Conservation (phyloP, 2,888 invertebrate genomes). For the Sarcophaga carnaria region DNA sequence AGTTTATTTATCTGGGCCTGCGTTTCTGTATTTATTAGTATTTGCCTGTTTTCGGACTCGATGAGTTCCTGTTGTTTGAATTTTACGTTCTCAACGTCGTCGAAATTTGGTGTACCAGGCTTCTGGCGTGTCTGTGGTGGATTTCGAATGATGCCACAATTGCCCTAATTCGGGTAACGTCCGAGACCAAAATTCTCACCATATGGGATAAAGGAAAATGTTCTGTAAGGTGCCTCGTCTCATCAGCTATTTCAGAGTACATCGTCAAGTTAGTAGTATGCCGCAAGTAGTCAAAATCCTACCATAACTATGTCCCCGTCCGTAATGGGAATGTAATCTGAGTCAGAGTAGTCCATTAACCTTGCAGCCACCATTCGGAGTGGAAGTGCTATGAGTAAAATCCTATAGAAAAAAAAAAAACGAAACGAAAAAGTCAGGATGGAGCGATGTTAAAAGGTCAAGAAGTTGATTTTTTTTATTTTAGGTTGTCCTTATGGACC, state of each 20-base stretch:
- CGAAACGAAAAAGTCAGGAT: neutral
- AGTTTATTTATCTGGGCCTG: conserved; percentile 53
- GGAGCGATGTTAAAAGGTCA: too few relatives aligned
- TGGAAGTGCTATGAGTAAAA: neutral
- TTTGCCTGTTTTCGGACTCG: conserved; percentile 45
- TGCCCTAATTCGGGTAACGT: neutral
- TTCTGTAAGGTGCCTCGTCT: neutral
- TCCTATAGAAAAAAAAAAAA: neutral
- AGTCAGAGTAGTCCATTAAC: conserved; percentile 15
- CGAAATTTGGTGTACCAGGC: conserved; percentile 36
- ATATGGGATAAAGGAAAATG: conserved; percentile 46
- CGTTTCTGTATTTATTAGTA: conserved; percentile 50
- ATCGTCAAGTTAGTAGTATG: neutral
- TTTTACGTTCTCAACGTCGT: conserved; percentile 27
- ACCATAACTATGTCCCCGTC: conserved; percentile 16
- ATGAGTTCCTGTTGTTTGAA: conserved; percentile 13
- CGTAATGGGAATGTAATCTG: conserved; percentile 20
- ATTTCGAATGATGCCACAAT: conserved; percentile 19
- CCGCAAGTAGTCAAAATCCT: neutral
- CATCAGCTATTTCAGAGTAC: neutral
- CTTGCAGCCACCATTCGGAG: neutral
- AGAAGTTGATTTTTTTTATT: too few relatives aligned
- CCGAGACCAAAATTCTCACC: neutral
- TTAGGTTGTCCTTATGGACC: neutral
- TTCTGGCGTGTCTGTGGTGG: conserved; percentile 40